A percentile compares a stretch with the other conserved stretches of the same genome.
Evolutionary conservation across 2,888 invertebrate species (phyloP).

Genomic region (Parelbella ahira): DNA sequence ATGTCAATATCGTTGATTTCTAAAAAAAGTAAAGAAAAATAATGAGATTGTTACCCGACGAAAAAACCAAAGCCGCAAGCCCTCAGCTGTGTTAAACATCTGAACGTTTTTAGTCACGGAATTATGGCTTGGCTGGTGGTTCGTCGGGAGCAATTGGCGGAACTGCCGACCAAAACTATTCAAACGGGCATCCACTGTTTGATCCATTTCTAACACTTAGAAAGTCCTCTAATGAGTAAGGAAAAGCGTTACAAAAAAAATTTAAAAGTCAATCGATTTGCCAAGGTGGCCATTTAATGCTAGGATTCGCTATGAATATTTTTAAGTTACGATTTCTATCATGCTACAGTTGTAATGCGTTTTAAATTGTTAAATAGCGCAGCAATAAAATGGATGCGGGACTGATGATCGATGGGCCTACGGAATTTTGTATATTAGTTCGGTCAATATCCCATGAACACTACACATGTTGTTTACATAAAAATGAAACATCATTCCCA

Average conservation of each 20-base stretch:
- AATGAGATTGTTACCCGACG: not conserved
- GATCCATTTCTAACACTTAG: slow-evolving; percentile 1
- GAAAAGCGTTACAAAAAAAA: slow-evolving; percentile 5
- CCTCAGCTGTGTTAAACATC: slow-evolving; percentile 2
- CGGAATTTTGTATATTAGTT: too few relatives aligned
- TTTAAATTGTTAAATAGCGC: too few relatives aligned
- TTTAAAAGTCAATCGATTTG: slow-evolving; percentile 8
- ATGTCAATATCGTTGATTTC: slow-evolving; percentile 2
- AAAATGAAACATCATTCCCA: too few relatives aligned
- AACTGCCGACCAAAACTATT: slow-evolving; percentile 7
- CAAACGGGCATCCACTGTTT: not conserved
- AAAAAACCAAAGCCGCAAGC: slow-evolving; percentile 5
- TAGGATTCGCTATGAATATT: too few relatives aligned
- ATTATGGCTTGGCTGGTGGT: not conserved
- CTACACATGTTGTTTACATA: too few relatives aligned
- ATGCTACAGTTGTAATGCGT: too few relatives aligned
- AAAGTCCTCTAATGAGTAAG: slow-evolving; percentile 5
- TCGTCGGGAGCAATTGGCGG: slow-evolving; percentile 4
- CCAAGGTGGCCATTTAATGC: too few relatives aligned
- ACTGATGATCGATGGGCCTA: too few relatives aligned
- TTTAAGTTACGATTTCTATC: too few relatives aligned
- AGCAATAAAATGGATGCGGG: too few relatives aligned
- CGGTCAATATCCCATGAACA: too few relatives aligned
- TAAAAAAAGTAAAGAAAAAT: slow-evolving; percentile 9
- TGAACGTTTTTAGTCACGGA: slow-evolving; percentile 7